These are phyloP conservation scores for Ptychoptera contaminata DNA, from an alignment of 2,888 invertebrate species.

Conservation along the genomic window DNA sequence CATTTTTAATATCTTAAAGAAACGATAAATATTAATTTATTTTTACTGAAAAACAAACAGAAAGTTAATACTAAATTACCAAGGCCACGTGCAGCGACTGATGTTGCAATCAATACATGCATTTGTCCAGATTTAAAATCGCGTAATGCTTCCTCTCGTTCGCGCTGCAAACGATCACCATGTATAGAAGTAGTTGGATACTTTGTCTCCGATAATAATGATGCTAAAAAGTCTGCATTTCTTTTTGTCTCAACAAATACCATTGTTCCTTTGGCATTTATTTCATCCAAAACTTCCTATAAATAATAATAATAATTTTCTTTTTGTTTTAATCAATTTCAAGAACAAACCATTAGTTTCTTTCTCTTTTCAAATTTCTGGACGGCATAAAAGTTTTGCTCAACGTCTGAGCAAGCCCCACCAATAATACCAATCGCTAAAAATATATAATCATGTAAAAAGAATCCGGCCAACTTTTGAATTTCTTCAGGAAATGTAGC, in stretches of 20 bases:
- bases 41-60: background rate
- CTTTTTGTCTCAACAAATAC: conserved; percentile 87
- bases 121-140: conserved; percentile 69
- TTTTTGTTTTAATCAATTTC: too few relatives aligned
- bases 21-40: background rate
- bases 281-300: conserved; percentile 18
- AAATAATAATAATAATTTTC: too few relatives aligned
- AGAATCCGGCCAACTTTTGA: conserved; percentile 65
- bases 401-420: conserved; percentile 81
- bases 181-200: conserved; percentile 93
- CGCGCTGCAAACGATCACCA: conserved; percentile 89
- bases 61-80: conserved; percentile 32
- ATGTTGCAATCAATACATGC: conserved; percentile 81
- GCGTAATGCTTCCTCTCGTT: conserved; percentile 86
- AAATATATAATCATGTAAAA: conserved; percentile 66
- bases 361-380: conserved; percentile 55
- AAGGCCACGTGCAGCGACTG: conserved; percentile 85
- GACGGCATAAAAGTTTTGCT: conserved; percentile 59
- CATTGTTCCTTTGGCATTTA: conserved; percentile 39
- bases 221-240: conserved; percentile 79
- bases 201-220: conserved; percentile 58
- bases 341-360: conserved; percentile 39
- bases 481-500: conserved; percentile 99
- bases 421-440: conserved; percentile 84
- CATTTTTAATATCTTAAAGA: conserved; percentile 61